Percentiles rank a stretch among this genome's conserved stretches.
Conservation (phyloP, 2,113 vertebrate genomes). For the Columbina picui region DNA sequence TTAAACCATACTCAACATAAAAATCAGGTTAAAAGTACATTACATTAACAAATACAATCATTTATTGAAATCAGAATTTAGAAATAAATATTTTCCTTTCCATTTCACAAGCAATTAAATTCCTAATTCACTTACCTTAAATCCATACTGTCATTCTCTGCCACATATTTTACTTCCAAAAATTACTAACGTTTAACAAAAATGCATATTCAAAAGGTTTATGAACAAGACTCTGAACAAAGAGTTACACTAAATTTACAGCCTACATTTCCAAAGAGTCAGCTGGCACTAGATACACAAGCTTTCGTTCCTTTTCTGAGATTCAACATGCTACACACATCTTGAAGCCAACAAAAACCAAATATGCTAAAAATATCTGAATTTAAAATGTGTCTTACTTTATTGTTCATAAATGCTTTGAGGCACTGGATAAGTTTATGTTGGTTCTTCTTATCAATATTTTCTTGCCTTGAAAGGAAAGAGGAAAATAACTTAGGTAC, state of each 20-base stretch:
- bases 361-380: not conserved
- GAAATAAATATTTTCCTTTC: not conserved
- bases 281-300: not conserved
- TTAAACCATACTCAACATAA: not conserved
- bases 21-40: not conserved
- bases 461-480: slow-evolving; percentile 86
- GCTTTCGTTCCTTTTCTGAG: not conserved
- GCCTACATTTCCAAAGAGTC: not conserved
- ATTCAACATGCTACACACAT: not conserved
- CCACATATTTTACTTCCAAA: not conserved
- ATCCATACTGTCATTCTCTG: not conserved
- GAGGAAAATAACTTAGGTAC: not conserved
- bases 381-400: slow-evolving; percentile 80
- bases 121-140: not conserved
- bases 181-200: not conserved
- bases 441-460: slow-evolving; percentile 95
- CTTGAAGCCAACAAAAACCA: not conserved
- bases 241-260: not conserved
- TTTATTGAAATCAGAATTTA: not conserved
- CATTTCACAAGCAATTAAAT: not conserved
- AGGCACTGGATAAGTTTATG: slow-evolving; percentile 98
- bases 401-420: slow-evolving; percentile 99
- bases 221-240: not conserved
- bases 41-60: not conserved
- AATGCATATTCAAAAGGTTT: not conserved